These are phyloP conservation scores for Tethea ocularis DNA, from an alignment of 2,888 invertebrate species.

Conservation along the genomic window DNA sequence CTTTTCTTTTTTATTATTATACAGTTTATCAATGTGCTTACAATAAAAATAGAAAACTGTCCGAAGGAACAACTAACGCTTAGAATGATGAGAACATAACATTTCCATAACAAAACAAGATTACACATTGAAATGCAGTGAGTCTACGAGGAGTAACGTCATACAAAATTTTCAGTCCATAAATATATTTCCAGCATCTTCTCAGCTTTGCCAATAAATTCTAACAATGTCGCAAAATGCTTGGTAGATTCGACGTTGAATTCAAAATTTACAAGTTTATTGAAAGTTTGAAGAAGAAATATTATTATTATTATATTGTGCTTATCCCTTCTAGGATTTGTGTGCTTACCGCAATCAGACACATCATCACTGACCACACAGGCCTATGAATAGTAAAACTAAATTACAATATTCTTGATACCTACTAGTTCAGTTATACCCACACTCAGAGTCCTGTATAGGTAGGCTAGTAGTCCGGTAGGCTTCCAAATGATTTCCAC, in stretches of 20 bases:
- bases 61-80: constrained; percentile 20
- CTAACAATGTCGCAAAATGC: constrained; percentile 54
- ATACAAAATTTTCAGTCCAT: constrained; percentile 47
- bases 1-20: constrained; percentile 46
- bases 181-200: constrained; percentile 44
- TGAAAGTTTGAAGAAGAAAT: constrained; percentile 8
- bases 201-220: constrained; percentile 53
- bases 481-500: no score
- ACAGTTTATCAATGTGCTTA: not conserved
- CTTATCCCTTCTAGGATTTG: no score
- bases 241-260: constrained; percentile 38
- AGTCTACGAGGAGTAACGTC: constrained; percentile 41
- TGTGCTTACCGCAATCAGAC: no score
- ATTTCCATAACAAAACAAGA: constrained; percentile 53
- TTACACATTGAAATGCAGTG: constrained; percentile 50
- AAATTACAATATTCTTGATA: no score
- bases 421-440: no score
- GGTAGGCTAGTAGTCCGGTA: no score
- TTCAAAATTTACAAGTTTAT: constrained; percentile 27
- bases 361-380: no score
- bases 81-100: constrained; percentile 42
- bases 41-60: not conserved
- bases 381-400: no score
- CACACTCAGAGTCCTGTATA: no score
- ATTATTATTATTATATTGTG: no score